Conservation (phyloP, 2,113 vertebrate species). For the Syngnathoides biaculeatus region DNA sequence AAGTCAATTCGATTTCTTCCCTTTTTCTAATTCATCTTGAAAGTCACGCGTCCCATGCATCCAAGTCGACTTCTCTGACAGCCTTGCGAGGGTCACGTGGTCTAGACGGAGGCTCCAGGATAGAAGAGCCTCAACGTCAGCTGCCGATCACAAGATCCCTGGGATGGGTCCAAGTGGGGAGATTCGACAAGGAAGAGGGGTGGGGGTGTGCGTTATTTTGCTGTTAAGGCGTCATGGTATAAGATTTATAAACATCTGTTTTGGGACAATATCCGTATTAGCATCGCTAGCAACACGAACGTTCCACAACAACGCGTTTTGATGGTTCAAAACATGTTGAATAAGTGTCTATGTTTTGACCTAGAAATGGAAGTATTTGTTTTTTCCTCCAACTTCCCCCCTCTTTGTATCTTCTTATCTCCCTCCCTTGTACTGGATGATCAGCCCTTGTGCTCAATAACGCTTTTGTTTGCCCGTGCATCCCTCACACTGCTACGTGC, state of each 20-base stretch:
- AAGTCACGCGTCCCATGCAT: slow-evolving; percentile 55
- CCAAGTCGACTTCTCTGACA: slow-evolving; percentile 40
- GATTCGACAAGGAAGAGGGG: slow-evolving; percentile 19
- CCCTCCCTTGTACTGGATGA: slow-evolving; percentile 53
- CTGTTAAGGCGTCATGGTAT: slow-evolving; percentile 31
- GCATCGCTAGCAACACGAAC: background rate
- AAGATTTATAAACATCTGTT: slow-evolving; percentile 46
- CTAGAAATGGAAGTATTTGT: slow-evolving; percentile 37
- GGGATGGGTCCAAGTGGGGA: slow-evolving; percentile 24
- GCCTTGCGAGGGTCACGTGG: slow-evolving; percentile 65
- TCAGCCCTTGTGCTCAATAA: slow-evolving; percentile 61
- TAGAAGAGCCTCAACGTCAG: slow-evolving; percentile 43
- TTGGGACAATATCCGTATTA: slow-evolving; percentile 13
- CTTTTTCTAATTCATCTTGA: slow-evolving; percentile 14
- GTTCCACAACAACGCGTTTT: slow-evolving; percentile 3
- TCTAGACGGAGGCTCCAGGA: slow-evolving; percentile 34
- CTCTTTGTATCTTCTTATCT: slow-evolving; percentile 24
- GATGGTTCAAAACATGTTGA: background rate
- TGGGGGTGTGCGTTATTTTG: slow-evolving; percentile 15
- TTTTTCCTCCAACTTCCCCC: slow-evolving; percentile 10
- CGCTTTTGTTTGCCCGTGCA: slow-evolving; percentile 67
- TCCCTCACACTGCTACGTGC: slow-evolving; percentile 59
- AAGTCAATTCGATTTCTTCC: slow-evolving; percentile 6
- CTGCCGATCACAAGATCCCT: slow-evolving; percentile 62
- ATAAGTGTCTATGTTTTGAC: slow-evolving; percentile 1